Evolutionary conservation across 2,888 invertebrate species (phyloP).

Genomic region (Microctonus hyperodae): DNA sequence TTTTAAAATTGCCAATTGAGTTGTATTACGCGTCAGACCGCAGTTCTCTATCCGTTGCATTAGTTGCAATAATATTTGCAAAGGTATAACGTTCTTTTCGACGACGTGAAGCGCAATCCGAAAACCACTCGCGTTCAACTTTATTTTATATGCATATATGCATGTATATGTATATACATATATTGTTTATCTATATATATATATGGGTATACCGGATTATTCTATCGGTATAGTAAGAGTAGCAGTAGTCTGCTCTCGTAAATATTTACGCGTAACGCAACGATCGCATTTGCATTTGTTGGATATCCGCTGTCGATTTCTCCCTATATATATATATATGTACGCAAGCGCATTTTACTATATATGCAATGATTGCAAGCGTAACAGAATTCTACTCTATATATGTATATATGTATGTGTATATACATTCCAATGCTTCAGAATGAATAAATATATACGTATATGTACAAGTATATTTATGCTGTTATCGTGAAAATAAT

Average conservation of each 20-base stretch:
- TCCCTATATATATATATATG: too few species aligned
- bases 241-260: too few species aligned
- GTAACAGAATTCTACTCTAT: background rate
- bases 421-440: background rate
- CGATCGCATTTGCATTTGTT: constrained; percentile 49
- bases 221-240: background rate
- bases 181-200: too few species aligned
- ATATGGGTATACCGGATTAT: background rate
- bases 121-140: background rate
- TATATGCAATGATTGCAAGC: background rate
- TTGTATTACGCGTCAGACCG: background rate
- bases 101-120: background rate
- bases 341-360: constrained; percentile 29
- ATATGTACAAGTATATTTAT: background rate
- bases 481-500: constrained; percentile 27
- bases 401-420: background rate
- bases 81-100: constrained; percentile 8
- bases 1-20: background rate
- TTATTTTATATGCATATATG: background rate
- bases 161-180: too few species aligned
- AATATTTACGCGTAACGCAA: constrained; percentile 48
- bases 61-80: background rate
- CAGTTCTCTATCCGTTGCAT: background rate
- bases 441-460: constrained; percentile 3
- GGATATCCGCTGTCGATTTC: constrained; percentile 42